These are phyloP conservation scores for Eristalis pertinax DNA, from an alignment of 2,888 invertebrate species.

Conservation along the genomic window DNA sequence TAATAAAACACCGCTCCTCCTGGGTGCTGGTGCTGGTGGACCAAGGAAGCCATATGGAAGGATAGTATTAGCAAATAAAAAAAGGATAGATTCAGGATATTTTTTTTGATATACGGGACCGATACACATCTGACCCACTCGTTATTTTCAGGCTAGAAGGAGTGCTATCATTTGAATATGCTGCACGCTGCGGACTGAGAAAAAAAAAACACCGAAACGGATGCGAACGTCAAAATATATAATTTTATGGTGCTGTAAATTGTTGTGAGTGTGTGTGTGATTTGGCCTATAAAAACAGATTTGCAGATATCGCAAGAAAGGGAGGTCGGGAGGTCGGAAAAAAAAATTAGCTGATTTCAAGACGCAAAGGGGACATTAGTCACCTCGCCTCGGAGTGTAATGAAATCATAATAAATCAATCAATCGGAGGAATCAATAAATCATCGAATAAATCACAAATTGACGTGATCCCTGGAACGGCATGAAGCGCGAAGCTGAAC, in stretches of 20 bases:
- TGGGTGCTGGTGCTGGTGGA: neutral
- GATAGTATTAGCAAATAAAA: conserved; percentile 55
- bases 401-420: conserved; percentile 51
- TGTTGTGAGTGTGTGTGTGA: conserved; percentile 27
- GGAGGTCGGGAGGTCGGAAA: neutral
- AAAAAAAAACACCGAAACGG: conserved; percentile 4
- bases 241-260: conserved; percentile 64
- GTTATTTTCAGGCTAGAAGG: conserved; percentile 60
- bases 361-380: conserved; percentile 14
- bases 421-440: conserved; percentile 38
- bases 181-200: conserved; percentile 10
- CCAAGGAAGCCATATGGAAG: conserved; percentile 31
- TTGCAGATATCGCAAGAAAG: conserved; percentile 12
- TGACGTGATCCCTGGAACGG: conserved; percentile 33
- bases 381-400: conserved; percentile 19
- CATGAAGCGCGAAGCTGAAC: neutral
- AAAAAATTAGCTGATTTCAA: conserved; percentile 26
- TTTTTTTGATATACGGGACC: conserved; percentile 60
- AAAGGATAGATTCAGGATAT: conserved; percentile 52
- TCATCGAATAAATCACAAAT: conserved; percentile 45
- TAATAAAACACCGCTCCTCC: conserved; percentile 45
- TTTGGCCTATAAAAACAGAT: conserved; percentile 32
- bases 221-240: conserved; percentile 44
- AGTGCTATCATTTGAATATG: conserved; percentile 35
- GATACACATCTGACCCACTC: conserved; percentile 66